These are phyloP conservation scores for Hyperopisus bebe DNA, from an alignment of 2,113 vertebrate genomes.

Conservation along the genomic window DNA sequence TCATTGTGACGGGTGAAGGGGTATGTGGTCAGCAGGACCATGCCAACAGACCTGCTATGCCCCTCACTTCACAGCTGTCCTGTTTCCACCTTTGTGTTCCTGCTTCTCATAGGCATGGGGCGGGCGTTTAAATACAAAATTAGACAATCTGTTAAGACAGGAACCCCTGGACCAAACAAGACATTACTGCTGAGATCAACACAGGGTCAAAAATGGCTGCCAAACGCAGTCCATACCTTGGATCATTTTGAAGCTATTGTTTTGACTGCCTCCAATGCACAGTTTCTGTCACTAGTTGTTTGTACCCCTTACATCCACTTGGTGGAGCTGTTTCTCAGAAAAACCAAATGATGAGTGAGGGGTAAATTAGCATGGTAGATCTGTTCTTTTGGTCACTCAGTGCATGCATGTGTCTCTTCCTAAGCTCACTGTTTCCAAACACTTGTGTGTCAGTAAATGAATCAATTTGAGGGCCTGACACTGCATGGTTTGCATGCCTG, in stretches of 20 bases:
- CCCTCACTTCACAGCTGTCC: background rate
- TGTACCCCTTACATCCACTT: background rate
- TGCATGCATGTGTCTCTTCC: background rate
- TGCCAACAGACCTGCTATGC: too few species aligned
- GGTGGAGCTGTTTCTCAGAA: conserved; percentile 2
- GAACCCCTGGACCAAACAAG: background rate
- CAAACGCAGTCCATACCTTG: background rate
- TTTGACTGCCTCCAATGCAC: background rate
- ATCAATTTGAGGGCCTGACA: background rate
- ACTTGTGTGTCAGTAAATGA: background rate
- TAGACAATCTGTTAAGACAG: background rate
- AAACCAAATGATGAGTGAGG: background rate
- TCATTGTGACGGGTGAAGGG: background rate
- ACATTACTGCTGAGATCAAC: background rate
- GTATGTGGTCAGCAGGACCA: background rate
- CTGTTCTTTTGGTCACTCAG: background rate
- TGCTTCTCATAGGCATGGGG: background rate
- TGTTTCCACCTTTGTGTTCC: background rate
- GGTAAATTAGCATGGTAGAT: background rate
- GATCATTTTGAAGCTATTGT: background rate
- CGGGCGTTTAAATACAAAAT: background rate
- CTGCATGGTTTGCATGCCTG: background rate
- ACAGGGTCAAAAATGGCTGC: background rate
- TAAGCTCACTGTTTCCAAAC: background rate
- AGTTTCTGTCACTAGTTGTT: background rate